Base-by-base conservation (phyloP, 1,140 invertebrate genomes). In the Amyelois transitella region DNA sequence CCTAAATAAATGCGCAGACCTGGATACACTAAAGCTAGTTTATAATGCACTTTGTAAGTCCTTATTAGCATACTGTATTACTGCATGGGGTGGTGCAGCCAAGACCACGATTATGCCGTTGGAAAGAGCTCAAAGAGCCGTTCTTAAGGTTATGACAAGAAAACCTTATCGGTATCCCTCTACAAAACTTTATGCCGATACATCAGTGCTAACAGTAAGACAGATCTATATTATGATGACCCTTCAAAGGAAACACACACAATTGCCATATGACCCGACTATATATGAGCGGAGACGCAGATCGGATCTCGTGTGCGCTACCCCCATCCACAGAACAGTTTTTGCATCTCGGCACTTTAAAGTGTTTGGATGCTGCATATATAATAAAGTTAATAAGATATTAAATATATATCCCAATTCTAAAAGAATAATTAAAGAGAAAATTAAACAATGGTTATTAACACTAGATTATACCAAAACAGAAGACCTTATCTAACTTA, bases 41-140 rank as follows among this genome's bases (percentile, higher is more conserved):
- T 54, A 54, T 24, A 5, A 5, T 6, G 43, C 53, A n/a, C 18
- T 54, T 14, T 18, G 21, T 18, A 21, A 54, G 28, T 47, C 51
- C 1, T 14, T 53, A 3, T 22, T 53, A 12, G 20, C 38, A 1
- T 48, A 48, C 18, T 54, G 53, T 48, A 44, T 54, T 1, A 5
- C 52, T 1, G 18, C 43, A 4, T 54, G 52, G 52, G 52, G 52
- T 14, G 52, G 52, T 8, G 20, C 43, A 2, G 12, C 18, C 8
- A 54, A 54, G 43, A 22, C 43, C 1, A 20, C 6, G 6, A 19
- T 54, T 1, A n/a, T 54, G 1, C 6, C 43, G 1, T 12, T 54
- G 24, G 52, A 54, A 17, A 7, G 52, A 45, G 38, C 52, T 2
- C 52, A 54, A 17, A n/a, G 52, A 24, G 52, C 51, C 7, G 10